Evolutionary conservation across 2,113 vertebrate species (phyloP).

Genomic region (Myotis brandtii): DNA sequence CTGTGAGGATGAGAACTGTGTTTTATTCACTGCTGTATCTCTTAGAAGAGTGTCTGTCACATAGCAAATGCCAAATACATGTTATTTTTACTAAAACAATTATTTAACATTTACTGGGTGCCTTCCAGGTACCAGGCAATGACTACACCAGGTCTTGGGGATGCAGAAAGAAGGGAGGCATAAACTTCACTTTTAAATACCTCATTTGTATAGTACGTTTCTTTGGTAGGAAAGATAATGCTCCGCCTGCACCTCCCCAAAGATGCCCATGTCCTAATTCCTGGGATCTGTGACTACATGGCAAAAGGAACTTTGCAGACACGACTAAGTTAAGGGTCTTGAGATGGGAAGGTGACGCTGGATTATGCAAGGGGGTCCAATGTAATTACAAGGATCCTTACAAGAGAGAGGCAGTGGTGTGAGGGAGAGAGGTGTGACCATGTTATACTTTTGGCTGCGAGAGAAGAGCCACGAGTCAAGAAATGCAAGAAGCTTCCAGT

Average conservation of each 20-base stretch:
- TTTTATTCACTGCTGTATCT: neutral
- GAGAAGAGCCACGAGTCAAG: neutral
- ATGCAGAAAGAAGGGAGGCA: neutral
- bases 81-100: neutral
- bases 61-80: neutral
- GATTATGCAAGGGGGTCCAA: neutral
- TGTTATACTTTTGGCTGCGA: neutral
- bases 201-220: neutral
- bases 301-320: neutral
- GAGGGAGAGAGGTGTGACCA: neutral
- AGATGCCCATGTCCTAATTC: neutral
- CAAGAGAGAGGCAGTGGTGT: neutral
- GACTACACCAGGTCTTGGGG: neutral
- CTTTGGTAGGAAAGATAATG: neutral
- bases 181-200: neutral
- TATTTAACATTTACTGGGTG: neutral
- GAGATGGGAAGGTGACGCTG: neutral
- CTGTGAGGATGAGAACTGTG: neutral
- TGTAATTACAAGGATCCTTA: neutral
- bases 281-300: neutral
- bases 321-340: neutral
- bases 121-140: neutral
- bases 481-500: neutral
- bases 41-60: neutral
- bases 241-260: neutral